A percentile compares a stretch with the other conserved stretches of the same genome.
These are phyloP conservation scores for Cerastoderma edule DNA, from an alignment of 2,888 invertebrate species.

Conservation along the genomic window DNA sequence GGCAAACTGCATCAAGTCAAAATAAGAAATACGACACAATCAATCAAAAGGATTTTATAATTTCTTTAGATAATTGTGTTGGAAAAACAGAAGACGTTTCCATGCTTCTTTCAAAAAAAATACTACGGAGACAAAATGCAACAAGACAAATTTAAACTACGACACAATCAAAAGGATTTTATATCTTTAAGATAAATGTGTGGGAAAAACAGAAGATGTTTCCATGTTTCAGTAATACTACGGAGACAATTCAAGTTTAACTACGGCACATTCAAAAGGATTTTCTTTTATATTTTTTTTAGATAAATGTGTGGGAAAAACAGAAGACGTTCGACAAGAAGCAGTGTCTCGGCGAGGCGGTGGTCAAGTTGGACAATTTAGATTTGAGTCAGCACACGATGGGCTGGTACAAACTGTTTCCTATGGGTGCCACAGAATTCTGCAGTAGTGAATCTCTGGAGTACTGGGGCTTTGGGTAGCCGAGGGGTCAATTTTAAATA, in stretches of 20 bases:
- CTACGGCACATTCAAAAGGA: too few species aligned
- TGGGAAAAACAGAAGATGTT: constrained; percentile 95
- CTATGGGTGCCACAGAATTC: constrained; percentile 75
- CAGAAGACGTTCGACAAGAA: constrained; percentile 89
- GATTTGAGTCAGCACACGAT: constrained; percentile 91
- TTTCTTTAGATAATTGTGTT: constrained; percentile 90
- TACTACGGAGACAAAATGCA: too few species aligned
- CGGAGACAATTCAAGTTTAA: too few species aligned
- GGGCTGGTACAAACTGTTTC: constrained; percentile 96
- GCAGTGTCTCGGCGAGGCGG: constrained; percentile 91
- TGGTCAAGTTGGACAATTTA: constrained; percentile 92
- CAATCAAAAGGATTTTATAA: too few species aligned
- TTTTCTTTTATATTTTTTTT: too few species aligned
- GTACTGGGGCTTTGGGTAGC: constrained; percentile 61
- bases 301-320: constrained; percentile 95
- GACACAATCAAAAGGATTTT: too few species aligned
- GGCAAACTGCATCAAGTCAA: too few species aligned
- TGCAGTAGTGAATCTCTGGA: constrained; percentile 77
- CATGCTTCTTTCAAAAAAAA: too few species aligned
- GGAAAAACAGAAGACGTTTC: constrained; percentile 94
- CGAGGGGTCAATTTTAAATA: too few species aligned
- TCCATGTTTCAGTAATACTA: too few species aligned
- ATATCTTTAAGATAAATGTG: constrained; percentile 88
- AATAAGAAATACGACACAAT: too few species aligned
- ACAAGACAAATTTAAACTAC: too few species aligned